Evolutionary conservation across 2,888 invertebrate genomes (phyloP).

Genomic region (Aquatica leii): DNA sequence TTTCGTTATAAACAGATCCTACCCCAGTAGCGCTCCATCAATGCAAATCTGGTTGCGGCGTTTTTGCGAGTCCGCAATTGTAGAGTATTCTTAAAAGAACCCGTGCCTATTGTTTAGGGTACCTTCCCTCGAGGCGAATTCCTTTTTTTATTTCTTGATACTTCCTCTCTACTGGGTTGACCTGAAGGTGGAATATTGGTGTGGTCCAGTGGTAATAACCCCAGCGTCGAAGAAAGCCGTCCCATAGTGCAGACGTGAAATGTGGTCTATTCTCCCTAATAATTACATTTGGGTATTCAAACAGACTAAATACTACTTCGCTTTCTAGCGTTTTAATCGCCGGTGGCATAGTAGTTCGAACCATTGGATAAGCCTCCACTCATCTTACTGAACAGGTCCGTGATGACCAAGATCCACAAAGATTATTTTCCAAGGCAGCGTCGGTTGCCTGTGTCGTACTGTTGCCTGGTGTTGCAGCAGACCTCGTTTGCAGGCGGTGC

Average conservation of each 20-base stretch:
- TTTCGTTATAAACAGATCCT: too few species aligned
- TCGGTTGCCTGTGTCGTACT: too few species aligned
- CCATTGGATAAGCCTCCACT: constrained; percentile 41
- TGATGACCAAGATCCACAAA: constrained; percentile 34
- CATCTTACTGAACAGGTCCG: too few species aligned
- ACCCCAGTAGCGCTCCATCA: too few species aligned
- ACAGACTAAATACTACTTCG: constrained; percentile 33
- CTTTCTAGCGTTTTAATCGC: constrained; percentile 17
- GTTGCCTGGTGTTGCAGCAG: constrained; percentile 24
- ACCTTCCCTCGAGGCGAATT: too few species aligned
- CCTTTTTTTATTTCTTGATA: too few species aligned
- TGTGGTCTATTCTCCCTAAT: constrained; percentile 27
- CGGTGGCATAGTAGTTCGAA: constrained; percentile 4
- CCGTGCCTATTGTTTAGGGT: too few species aligned
- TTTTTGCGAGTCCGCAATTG: too few species aligned
- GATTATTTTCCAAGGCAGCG: constrained; percentile 26
- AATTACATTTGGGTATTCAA: constrained; percentile 25
- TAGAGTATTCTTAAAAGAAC: too few species aligned
- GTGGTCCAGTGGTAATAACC: constrained; percentile 26
- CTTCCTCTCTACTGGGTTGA: constrained; percentile 40
- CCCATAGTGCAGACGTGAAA: constrained; percentile 18
- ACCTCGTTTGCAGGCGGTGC: constrained; percentile 22
- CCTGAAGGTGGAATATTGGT: constrained; percentile 40
- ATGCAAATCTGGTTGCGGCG: too few species aligned
- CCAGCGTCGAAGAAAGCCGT: too few species aligned